Evolutionary conservation across 2,888 invertebrate species (phyloP).

Genomic region (Epinotia brunnichana): DNA sequence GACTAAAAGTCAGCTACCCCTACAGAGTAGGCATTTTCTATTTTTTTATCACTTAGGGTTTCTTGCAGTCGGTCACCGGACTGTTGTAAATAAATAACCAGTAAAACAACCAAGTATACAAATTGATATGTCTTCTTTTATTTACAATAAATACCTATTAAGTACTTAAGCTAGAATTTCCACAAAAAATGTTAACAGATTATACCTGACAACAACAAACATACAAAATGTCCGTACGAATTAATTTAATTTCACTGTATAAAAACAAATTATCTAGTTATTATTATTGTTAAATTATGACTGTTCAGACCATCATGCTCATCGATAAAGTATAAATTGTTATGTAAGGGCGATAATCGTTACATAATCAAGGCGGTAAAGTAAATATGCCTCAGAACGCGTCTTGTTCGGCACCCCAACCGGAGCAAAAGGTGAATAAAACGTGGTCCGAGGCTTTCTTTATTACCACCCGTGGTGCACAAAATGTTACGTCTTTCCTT

Average conservation of each 20-base stretch:
- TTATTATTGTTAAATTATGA: neutral
- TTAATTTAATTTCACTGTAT: neutral
- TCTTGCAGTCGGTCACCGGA: no score
- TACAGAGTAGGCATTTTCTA: no score
- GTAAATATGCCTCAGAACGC: no score
- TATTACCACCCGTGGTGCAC: no score
- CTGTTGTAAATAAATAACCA: neutral
- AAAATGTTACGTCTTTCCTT: neutral
- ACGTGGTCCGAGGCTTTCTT: no score
- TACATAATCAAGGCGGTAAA: no score
- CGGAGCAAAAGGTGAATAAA: no score
- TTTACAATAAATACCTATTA: constrained; percentile 75
- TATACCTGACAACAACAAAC: constrained; percentile 28
- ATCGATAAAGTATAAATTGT: neutral
- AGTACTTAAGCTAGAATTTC: constrained; percentile 43
- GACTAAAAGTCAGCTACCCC: no score
- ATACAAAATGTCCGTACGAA: constrained; percentile 23
- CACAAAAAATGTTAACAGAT: constrained; percentile 32
- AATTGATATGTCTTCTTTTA: constrained; percentile 83
- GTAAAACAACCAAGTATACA: constrained; percentile 66
- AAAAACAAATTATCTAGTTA: neutral
- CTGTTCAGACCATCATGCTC: neutral
- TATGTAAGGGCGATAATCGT: neutral
- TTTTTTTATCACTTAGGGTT: no score
- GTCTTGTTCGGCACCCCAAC: no score